phyloP scores from a whole-genome alignment of 2,113 vertebrate genomes.

The Ceyx cyanopectus region DNA sequence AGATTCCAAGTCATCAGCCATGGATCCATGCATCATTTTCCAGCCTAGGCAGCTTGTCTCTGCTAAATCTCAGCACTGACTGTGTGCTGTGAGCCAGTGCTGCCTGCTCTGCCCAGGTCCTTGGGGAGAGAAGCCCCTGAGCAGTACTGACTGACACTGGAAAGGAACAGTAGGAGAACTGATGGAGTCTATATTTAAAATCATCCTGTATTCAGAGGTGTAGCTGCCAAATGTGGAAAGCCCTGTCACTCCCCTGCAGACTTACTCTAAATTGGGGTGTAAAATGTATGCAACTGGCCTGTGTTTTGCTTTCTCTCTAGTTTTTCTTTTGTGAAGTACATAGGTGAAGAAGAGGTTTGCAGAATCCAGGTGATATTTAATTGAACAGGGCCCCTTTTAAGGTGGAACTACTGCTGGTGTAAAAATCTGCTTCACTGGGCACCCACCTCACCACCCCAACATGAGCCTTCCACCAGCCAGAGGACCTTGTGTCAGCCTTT shows the following conservation, averaged over 20 bases:
- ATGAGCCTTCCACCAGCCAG: background rate
- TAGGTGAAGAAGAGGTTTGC: background rate
- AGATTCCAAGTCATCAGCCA: background rate
- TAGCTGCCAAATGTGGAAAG: background rate
- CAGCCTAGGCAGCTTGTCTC: background rate
- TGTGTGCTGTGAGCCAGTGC: fast-evolving
- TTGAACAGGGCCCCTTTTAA: background rate
- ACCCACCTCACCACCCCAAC: background rate
- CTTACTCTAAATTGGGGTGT: background rate
- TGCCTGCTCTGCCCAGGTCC: background rate
- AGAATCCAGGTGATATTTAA: background rate
- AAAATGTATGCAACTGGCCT: background rate
- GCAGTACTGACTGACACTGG: background rate
- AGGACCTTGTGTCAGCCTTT: background rate
- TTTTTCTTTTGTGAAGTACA: background rate
- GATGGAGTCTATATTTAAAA: background rate
- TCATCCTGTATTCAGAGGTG: background rate
- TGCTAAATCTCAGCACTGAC: background rate
- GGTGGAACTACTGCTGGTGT: background rate
- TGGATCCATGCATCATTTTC: background rate
- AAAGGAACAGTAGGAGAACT: background rate
- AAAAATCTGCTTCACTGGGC: background rate
- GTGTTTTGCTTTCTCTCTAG: background rate
- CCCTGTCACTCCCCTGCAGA: background rate
- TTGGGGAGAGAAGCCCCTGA: background rate